phyloP scores from a whole-genome alignment of 2,888 invertebrate species.

The Phasia obesa region DNA sequence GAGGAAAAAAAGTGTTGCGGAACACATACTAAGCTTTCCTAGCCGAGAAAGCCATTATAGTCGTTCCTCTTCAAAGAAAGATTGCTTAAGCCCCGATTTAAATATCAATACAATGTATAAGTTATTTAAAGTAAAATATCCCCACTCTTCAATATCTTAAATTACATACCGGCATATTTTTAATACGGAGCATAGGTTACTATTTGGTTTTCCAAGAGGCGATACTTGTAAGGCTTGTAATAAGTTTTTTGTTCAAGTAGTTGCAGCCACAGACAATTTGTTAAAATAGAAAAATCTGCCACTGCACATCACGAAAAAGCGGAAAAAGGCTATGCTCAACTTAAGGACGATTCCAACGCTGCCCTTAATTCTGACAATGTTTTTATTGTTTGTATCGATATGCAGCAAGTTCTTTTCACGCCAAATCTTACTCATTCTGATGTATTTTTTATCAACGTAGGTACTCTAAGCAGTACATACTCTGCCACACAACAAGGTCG shows the following conservation, averaged over 20 bases:
- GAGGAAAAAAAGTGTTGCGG: not conserved
- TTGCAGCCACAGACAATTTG: not conserved
- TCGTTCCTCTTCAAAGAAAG: conserved; percentile 6
- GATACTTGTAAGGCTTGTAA: conserved; percentile 17
- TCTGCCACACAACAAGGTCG: not conserved
- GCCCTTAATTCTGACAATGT: conserved; percentile 11
- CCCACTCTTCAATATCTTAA: too few relatives aligned
- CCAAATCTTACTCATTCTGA: conserved; percentile 9
- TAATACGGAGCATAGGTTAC: conserved; percentile 1
- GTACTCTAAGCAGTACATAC: conserved; percentile 9
- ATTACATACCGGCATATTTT: not conserved
- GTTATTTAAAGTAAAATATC: not conserved
- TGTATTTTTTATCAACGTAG: conserved; percentile 15
- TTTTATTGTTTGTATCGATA: conserved; percentile 22
- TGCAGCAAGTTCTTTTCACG: not conserved
- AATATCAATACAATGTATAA: conserved; percentile 5
- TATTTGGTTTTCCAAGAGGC: conserved; percentile 8
- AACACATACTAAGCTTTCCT: conserved; percentile 6
- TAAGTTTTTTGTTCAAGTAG: conserved; percentile 29
- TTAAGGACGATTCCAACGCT: conserved; percentile 17
- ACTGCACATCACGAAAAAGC: conserved; percentile 22
- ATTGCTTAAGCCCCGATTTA: conserved; percentile 1
- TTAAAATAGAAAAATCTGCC: conserved; percentile 13
- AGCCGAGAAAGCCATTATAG: conserved; percentile 4
- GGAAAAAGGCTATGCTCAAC: conserved; percentile 13